Base-by-base conservation (phyloP, 2,797 vertebrate species). In the Syngnathus rostellatus region DNA sequence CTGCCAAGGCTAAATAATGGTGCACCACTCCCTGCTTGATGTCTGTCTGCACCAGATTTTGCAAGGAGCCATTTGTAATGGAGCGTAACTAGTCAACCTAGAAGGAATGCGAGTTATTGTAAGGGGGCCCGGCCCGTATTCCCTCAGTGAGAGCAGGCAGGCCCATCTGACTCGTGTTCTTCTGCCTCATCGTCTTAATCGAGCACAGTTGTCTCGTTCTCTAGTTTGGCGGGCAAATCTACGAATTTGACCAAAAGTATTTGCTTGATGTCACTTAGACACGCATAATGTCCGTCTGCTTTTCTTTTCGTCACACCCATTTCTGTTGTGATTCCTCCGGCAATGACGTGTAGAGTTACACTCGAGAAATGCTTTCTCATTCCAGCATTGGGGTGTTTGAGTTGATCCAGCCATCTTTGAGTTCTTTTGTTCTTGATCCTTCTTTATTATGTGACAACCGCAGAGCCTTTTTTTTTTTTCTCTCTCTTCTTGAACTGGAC, bases 71-170 rank as follows among this genome's bases (percentile, higher is more conserved):
- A 31, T 57, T 57, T 37, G 59, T 12, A 11, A 68, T 70, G 68
- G 70, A 72, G 68, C 58, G 65, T 59, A 61, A 67, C 68, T 73
- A 74, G 75, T 46, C 76, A 72, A 75, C 73, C 76, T 78, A 63
- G 63, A 81, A 82, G 70, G 67, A 85, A 83, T 83, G 76, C 75
- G 74, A 72, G 75, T 78, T 76, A 77, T 80, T 79, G 48, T 72
- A 68, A 82, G 66, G 72, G 70, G 71, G 67, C 75, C 31, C 31
- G 31, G 31, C 31, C 31, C 77, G 64, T 71, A 68, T 72, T 76
- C 62, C 50, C 64, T 70, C 59, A 57, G 53, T 66, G 17, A 40
- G 71, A 39, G 41, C 70, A 78, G 71, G 63, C 64, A 64, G 39
- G 51, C 46, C 68, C 68, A 61, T 76, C 68, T 74, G 67, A 40